Conservation (phyloP, 2,888 invertebrate species). For the Lobophora halterata region DNA sequence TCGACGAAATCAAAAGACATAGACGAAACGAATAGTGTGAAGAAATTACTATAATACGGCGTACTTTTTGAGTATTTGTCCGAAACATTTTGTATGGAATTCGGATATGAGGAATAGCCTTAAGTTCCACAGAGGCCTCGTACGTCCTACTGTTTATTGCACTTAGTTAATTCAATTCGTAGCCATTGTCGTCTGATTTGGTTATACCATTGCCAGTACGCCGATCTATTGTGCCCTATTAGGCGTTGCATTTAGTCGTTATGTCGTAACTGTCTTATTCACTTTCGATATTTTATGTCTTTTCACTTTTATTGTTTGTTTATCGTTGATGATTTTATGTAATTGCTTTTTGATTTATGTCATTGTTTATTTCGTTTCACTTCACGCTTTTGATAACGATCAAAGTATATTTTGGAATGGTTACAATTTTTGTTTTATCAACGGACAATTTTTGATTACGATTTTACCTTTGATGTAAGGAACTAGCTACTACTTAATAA, state of each 20-base stretch:
- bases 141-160: constrained; percentile 30
- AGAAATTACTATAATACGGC: too few relatives aligned
- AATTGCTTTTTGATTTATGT: background rate
- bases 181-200: constrained; percentile 53
- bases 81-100: too few relatives aligned
- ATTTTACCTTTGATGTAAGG: too few relatives aligned
- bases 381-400: too few relatives aligned
- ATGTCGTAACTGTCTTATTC: constrained; percentile 24
- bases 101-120: too few relatives aligned
- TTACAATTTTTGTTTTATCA: background rate
- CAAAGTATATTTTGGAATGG: too few relatives aligned
- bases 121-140: constrained; percentile 20
- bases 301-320: constrained; percentile 31
- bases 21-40: too few relatives aligned
- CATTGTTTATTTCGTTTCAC: background rate
- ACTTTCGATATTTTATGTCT: constrained; percentile 26
- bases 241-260: constrained; percentile 41
- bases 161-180: constrained; percentile 43
- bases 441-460: too few relatives aligned
- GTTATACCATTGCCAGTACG: constrained; percentile 38
- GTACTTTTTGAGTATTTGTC: too few relatives aligned
- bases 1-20: too few relatives aligned
- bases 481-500: too few relatives aligned
- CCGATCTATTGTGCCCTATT: constrained; percentile 39
- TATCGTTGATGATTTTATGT: too few relatives aligned